Percentiles rank a stretch among this genome's conserved stretches.
These are phyloP conservation scores for Tyrophagus putrescentiae DNA, from an alignment of 1,140 invertebrate genomes.

Conservation along the genomic window DNA sequence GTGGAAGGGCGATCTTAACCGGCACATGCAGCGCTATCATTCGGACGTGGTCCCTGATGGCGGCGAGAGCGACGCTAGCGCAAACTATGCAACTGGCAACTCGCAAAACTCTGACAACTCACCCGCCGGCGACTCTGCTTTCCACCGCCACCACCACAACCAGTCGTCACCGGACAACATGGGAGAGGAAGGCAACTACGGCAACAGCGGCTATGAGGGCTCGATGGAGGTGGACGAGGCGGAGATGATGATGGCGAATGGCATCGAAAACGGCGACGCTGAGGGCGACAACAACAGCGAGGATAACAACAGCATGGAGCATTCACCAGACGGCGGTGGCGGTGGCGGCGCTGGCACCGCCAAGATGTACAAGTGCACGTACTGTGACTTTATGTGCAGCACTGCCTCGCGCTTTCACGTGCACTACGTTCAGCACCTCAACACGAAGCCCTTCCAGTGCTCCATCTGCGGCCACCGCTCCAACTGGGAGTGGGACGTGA, in stretches of 20 bases:
- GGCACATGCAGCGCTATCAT: constrained; percentile 37
- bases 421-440: constrained; percentile 76
- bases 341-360: not conserved
- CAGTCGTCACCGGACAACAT: too few relatives aligned
- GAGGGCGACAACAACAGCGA: constrained; percentile 3
- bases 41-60: not conserved
- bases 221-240: not conserved
- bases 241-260: not conserved
- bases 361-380: constrained; percentile 59
- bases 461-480: constrained; percentile 79
- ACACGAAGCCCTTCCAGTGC: constrained; percentile 86
- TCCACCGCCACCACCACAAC: too few relatives aligned
- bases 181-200: not conserved
- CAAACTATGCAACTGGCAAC: not conserved
- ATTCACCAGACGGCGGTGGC: not conserved
- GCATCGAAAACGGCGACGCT: constrained; percentile 18
- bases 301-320: not conserved
- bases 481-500: constrained; percentile 90
- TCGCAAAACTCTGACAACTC: not conserved
- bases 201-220: not conserved
- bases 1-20: constrained; percentile 38
- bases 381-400: constrained; percentile 75
- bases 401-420: constrained; percentile 76
- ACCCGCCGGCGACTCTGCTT: too few relatives aligned
- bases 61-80: not conserved